phyloP scores from a whole-genome alignment of 2,888 invertebrate species.

The Ormyrus pomaceus region DNA sequence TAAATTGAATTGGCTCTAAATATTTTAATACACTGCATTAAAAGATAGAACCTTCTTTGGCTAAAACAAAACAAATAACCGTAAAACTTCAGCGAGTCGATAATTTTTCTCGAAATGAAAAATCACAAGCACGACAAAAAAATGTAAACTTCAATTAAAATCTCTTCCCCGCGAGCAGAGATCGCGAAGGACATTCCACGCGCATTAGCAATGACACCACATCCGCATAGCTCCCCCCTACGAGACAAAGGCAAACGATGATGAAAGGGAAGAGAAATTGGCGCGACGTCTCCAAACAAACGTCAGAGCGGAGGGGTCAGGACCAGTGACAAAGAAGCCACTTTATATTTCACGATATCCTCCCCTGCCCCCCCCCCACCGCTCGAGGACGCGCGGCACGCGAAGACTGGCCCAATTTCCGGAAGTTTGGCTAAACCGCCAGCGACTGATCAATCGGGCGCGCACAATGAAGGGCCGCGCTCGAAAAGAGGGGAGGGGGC shows the following conservation, averaged over 20 bases:
- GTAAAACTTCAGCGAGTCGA: too few relatives aligned
- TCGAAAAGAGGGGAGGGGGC: slow-evolving; percentile 9
- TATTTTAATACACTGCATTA: too few relatives aligned
- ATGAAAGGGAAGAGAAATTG: slow-evolving; percentile 5
- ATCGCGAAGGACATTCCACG: too few relatives aligned
- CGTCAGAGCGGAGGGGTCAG: neutral
- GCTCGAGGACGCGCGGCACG: neutral
- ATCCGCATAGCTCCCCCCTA: neutral
- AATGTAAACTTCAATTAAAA: too few relatives aligned
- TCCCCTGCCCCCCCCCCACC: neutral
- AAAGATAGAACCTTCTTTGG: too few relatives aligned
- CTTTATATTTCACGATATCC: slow-evolving; percentile 48
- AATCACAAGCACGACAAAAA: too few relatives aligned
- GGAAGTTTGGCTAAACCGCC: slow-evolving; percentile 10
- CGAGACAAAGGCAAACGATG: slow-evolving; percentile 19
- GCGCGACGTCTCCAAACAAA: slow-evolving; percentile 33
- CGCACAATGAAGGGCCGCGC: slow-evolving; percentile 24
- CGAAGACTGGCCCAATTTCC: slow-evolving; percentile 37
- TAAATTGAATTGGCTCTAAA: too few relatives aligned
- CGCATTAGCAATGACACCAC: neutral
- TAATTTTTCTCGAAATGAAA: too few relatives aligned
- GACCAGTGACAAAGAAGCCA: slow-evolving; percentile 28
- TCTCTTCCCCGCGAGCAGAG: too few relatives aligned
- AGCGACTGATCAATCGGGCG: slow-evolving; percentile 17
- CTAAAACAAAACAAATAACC: too few relatives aligned